Conservation (phyloP, 2,797 vertebrate species). For the Aphelocoma californica region DNA sequence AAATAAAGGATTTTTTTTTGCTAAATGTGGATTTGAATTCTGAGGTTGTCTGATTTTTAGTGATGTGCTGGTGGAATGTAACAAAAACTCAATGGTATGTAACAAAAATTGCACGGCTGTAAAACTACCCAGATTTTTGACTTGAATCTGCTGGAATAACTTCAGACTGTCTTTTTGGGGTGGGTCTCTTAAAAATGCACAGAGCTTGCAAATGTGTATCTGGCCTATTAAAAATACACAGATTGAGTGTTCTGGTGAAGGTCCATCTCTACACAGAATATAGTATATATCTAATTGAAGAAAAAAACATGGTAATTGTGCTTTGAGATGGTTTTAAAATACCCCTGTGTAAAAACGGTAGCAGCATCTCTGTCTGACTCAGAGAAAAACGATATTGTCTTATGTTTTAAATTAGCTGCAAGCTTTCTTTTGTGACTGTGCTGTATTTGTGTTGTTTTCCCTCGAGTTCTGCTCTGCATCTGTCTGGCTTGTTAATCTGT, state of each 20-base stretch:
- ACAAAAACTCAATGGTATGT: not conserved
- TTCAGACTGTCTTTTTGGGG: not conserved
- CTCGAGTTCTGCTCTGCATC: not conserved
- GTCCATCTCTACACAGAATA: conserved; percentile 32
- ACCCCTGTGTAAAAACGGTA: not conserved
- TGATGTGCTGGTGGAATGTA: not conserved
- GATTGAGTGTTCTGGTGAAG: conserved; percentile 49
- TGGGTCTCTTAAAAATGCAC: not conserved
- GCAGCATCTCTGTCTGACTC: not conserved
- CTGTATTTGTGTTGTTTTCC: not conserved
- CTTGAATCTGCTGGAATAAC: not conserved
- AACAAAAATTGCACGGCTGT: not conserved
- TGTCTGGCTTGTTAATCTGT: not conserved
- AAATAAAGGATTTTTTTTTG: conserved; percentile 35
- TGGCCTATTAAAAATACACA: not conserved
- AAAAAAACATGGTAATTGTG: not conserved
- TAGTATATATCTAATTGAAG: not conserved
- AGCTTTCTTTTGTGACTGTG: not conserved
- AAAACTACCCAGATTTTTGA: not conserved
- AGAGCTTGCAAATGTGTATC: not conserved
- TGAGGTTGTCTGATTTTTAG: conserved; percentile 1
- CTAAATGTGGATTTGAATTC: conserved; percentile 33
- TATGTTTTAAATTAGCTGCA: not conserved
- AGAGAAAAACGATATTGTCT: not conserved
- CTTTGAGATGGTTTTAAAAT: conserved; percentile 13